Evolutionary conservation across 2,797 vertebrate genomes (phyloP).

Genomic region (Danio kyathit): DNA sequence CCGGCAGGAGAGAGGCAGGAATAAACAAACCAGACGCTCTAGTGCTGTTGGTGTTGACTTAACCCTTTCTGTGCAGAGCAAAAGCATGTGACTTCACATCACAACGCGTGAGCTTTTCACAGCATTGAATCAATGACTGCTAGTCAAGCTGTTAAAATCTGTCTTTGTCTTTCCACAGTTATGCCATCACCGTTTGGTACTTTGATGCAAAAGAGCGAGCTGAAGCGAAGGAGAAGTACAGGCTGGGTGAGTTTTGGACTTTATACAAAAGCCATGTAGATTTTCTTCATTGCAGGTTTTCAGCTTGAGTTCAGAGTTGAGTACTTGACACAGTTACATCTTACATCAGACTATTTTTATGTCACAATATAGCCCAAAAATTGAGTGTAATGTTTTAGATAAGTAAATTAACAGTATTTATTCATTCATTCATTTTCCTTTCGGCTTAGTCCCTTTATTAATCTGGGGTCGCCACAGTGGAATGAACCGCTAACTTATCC

Average conservation of each 20-base stretch:
- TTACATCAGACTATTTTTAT: too few species aligned
- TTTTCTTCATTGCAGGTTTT: not conserved
- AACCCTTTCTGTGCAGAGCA: constrained; percentile 17
- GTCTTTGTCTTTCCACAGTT: constrained; percentile 71
- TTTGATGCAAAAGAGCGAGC: constrained; percentile 92
- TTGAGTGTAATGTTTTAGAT: too few species aligned
- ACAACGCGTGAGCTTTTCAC: not conserved
- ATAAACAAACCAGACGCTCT: constrained; percentile 76
- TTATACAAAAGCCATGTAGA: not conserved
- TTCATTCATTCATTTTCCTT: too few species aligned
- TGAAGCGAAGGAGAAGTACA: constrained; percentile 91
- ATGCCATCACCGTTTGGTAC: constrained; percentile 94
- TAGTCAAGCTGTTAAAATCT: not conserved
- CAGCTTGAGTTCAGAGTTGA: not conserved
- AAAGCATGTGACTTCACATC: not conserved
- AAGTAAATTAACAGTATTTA: too few species aligned
- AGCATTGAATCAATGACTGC: not conserved
- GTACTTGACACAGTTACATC: not conserved
- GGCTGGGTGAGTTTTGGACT: constrained; percentile 76
- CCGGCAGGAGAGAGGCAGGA: constrained; percentile 73
- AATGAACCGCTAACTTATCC: too few species aligned
- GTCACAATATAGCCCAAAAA: too few species aligned
- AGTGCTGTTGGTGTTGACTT: constrained; percentile 20
- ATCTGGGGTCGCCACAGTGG: too few species aligned
- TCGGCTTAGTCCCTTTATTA: too few species aligned